Percentiles rank a stretch among this genome's conserved stretches.
Evolutionary conservation across 2,888 invertebrate species (phyloP).

Genomic region (Mythimna lalbum): DNA sequence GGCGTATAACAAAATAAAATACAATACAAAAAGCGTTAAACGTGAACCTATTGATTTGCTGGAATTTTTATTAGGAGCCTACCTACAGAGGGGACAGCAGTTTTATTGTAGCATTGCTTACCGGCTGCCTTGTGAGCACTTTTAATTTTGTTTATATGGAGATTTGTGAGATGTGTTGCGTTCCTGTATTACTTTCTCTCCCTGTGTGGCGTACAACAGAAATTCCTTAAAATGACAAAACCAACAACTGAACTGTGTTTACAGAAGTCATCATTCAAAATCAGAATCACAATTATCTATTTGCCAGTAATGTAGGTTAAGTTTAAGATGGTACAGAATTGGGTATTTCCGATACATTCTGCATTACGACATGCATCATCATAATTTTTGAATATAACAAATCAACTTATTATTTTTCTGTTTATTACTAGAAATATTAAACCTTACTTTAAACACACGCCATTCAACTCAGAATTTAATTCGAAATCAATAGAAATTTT

Average conservation of each 20-base stretch:
- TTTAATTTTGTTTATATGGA: conserved; percentile 68
- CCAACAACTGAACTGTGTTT: no score
- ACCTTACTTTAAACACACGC: neutral
- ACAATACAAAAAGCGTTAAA: conserved; percentile 90
- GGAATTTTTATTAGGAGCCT: conserved; percentile 90
- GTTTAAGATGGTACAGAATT: no score
- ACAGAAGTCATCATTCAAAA: no score
- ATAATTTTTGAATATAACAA: no score
- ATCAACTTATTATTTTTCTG: neutral
- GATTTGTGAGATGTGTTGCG: conserved; percentile 41
- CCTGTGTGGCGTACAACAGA: neutral
- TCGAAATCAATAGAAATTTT: neutral
- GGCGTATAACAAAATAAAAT: conserved; percentile 89
- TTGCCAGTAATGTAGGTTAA: no score
- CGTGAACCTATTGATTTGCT: conserved; percentile 89
- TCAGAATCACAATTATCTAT: no score
- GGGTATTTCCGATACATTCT: no score
- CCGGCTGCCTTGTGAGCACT: conserved; percentile 45
- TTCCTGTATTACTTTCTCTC: neutral
- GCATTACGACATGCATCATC: no score
- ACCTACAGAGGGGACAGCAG: conserved; percentile 79
- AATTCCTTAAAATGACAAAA: no score
- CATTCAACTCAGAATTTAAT: neutral
- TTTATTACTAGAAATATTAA: neutral
- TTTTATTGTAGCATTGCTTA: conserved; percentile 79